phyloP scores from a whole-genome alignment of 2,888 invertebrate species.

The Cylindroiulus punctatus region DNA sequence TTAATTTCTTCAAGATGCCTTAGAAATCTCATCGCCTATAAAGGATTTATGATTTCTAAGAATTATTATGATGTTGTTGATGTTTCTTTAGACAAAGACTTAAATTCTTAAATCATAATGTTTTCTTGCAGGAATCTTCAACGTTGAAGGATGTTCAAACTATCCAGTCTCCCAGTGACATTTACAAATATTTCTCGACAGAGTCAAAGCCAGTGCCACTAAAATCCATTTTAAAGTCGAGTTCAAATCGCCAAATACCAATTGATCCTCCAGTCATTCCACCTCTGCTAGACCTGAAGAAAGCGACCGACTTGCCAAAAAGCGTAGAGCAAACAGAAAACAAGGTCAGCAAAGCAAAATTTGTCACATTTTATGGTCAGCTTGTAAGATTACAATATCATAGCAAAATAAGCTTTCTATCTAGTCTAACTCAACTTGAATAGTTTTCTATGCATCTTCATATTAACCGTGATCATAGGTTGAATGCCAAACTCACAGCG shows the following conservation, averaged over 20 bases:
- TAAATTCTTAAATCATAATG: too few species aligned
- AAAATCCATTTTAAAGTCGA: constrained; percentile 51
- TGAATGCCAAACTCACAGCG: too few species aligned
- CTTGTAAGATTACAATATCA: background rate
- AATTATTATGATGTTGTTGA: too few species aligned
- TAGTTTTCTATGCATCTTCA: too few species aligned
- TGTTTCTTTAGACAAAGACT: too few species aligned
- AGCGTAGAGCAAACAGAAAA: background rate
- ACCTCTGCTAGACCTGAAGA: background rate
- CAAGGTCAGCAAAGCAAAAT: background rate
- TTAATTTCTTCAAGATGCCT: too few species aligned
- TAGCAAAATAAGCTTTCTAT: too few species aligned
- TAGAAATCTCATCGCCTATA: too few species aligned
- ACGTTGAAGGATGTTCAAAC: too few species aligned
- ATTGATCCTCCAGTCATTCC: background rate
- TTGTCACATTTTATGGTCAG: background rate
- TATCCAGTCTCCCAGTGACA: background rate
- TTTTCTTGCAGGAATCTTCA: background rate
- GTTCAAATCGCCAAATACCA: background rate
- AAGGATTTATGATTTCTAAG: too few species aligned
- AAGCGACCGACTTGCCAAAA: background rate
- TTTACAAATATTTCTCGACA: background rate
- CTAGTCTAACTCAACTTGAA: too few species aligned
- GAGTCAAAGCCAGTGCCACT: background rate
- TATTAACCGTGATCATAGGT: too few species aligned